Evolutionary conservation across 2,113 vertebrate genomes (phyloP).

Genomic region (Grammomys surdaster): DNA sequence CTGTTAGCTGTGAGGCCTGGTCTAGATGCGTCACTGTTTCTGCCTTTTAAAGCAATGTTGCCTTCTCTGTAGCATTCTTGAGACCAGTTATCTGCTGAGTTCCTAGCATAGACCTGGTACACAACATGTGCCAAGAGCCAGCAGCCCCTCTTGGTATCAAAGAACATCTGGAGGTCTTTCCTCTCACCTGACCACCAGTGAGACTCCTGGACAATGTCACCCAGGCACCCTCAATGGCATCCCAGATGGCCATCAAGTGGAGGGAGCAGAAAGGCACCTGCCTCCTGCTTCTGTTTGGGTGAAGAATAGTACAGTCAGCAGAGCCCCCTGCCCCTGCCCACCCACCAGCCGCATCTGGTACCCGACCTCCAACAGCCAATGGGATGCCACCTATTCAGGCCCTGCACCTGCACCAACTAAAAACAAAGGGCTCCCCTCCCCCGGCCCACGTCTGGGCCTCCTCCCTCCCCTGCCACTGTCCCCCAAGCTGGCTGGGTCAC

Average conservation of each 20-base stretch:
- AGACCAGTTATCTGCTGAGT: not conserved
- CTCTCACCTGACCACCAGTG: not conserved
- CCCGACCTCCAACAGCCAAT: slow-evolving; percentile 54
- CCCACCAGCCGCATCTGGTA: slow-evolving; percentile 70
- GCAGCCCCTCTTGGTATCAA: not conserved
- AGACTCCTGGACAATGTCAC: slow-evolving; percentile 37
- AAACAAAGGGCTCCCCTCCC: slow-evolving; percentile 68
- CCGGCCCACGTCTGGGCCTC: not conserved
- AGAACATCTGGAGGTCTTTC: slow-evolving; percentile 39
- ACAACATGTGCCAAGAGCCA: not conserved
- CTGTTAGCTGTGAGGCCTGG: not conserved
- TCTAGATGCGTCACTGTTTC: not conserved
- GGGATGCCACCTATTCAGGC: slow-evolving; percentile 77
- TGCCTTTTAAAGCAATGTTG: not conserved
- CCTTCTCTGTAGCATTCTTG: not conserved
- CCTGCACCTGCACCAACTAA: slow-evolving; percentile 73
- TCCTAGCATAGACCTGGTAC: not conserved
- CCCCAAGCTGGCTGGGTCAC: slow-evolving; percentile 66
- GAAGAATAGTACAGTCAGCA: slow-evolving; percentile 71
- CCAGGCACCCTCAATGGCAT: not conserved
- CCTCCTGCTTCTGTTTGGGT: slow-evolving; percentile 51
- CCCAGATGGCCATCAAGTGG: slow-evolving; percentile 50
- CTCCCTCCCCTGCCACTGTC: slow-evolving; percentile 45
- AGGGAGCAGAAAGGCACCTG: not conserved
- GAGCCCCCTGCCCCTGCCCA: slow-evolving; percentile 59